Evolutionary conservation across 2,113 vertebrate species (phyloP).

Genomic region (Pseudorhombus dupliciocellatus): DNA sequence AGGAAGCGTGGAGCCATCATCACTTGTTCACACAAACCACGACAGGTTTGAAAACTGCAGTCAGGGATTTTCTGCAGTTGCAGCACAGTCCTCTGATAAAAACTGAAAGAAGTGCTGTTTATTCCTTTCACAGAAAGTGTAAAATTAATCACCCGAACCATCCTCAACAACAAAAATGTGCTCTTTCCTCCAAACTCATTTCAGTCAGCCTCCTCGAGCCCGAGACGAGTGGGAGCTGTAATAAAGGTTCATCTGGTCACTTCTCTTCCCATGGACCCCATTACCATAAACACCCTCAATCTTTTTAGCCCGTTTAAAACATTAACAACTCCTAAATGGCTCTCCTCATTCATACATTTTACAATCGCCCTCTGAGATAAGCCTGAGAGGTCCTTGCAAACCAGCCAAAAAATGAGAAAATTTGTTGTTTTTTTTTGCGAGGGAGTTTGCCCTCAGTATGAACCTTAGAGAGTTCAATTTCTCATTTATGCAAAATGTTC

Average conservation of each 20-base stretch:
- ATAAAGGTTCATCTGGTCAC: slow-evolving; percentile 24
- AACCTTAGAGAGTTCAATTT: background rate
- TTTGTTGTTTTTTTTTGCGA: background rate
- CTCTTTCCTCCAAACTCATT: background rate
- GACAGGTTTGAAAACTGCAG: background rate
- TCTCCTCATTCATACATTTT: slow-evolving; percentile 20
- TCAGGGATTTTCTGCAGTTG: background rate
- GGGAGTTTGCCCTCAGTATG: background rate
- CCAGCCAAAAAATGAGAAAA: background rate
- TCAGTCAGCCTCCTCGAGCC: background rate
- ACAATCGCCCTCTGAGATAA: slow-evolving; percentile 1
- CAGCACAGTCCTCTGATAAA: background rate
- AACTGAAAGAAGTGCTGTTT: background rate
- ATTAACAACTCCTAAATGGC: slow-evolving; percentile 13
- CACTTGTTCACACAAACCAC: background rate
- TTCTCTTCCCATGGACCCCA: slow-evolving; percentile 17
- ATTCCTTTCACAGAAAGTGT: slow-evolving; percentile 15
- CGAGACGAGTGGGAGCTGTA: slow-evolving; percentile 13
- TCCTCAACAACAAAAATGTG: slow-evolving; percentile 4
- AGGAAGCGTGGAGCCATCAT: background rate
- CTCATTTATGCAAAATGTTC: slow-evolving; percentile 14
- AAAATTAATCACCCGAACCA: slow-evolving; percentile 19
- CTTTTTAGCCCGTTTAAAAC: slow-evolving; percentile 27
- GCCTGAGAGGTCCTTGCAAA: background rate
- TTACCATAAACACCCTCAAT: slow-evolving; percentile 25